Percentiles rank a stretch among this genome's conserved stretches.
Conservation (phyloP, 1,140 invertebrate species). For the Caenorhabditis briggsae region DNA sequence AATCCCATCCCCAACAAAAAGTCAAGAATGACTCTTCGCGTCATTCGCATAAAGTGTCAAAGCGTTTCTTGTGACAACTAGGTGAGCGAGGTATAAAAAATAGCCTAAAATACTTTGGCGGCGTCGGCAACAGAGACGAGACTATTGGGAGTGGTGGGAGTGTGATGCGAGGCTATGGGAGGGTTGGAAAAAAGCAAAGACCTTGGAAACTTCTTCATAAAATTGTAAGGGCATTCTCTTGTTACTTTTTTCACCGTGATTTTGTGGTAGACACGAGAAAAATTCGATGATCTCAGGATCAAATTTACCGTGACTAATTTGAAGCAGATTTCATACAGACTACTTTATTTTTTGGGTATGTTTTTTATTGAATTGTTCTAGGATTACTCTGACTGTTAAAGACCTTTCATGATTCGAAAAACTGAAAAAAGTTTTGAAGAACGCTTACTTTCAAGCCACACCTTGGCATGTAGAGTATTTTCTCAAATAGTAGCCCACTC, state of each 20-base stretch:
- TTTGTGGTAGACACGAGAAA: background rate
- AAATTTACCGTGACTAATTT: background rate
- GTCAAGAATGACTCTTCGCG: background rate
- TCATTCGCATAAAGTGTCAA: conserved; percentile 36
- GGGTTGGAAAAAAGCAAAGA: no score
- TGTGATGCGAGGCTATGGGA: conserved; percentile 2
- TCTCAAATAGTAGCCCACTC: no score
- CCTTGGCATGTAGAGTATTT: no score
- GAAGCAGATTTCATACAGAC: no score
- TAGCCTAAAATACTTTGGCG: conserved; percentile 44
- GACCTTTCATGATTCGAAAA: no score
- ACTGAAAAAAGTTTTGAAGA: no score
- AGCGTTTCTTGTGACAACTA: conserved; percentile 46
- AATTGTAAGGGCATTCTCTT: conserved; percentile 15
- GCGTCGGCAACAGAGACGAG: background rate
- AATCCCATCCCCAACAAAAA: background rate
- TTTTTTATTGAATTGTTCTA: no score
- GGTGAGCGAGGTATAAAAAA: background rate
- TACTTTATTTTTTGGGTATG: no score
- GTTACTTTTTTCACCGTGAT: conserved; percentile 8
- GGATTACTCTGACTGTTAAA: no score
- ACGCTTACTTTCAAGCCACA: no score
- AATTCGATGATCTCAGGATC: background rate
- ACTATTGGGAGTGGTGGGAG: background rate
- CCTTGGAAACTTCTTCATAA: conserved; percentile 25